A percentile compares a stretch with the other conserved stretches of the same genome.
Evolutionary conservation across 2,888 invertebrate genomes (phyloP).

Genomic region (Torymus texanus): DNA sequence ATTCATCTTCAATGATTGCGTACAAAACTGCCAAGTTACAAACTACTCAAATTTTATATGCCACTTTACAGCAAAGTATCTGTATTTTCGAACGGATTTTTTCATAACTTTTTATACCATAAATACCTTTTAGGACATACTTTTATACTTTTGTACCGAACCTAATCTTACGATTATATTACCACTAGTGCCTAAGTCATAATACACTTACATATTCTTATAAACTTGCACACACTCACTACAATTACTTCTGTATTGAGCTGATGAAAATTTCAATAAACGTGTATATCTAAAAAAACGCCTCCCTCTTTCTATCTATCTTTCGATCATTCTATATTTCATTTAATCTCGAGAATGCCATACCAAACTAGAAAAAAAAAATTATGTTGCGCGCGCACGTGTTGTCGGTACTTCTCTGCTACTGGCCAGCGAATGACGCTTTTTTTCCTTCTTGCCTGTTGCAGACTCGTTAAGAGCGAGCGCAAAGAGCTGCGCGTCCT

Average conservation of each 20-base stretch:
- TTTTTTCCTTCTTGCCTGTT: slow-evolving; percentile 51
- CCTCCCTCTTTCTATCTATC: too few relatives aligned
- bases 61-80: too few relatives aligned
- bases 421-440: slow-evolving; percentile 26
- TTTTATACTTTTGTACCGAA: slow-evolving; percentile 11
- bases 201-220: too few relatives aligned
- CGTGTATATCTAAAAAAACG: too few relatives aligned
- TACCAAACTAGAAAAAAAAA: not conserved
- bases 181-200: too few relatives aligned
- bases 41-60: too few relatives aligned
- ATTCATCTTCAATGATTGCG: slow-evolving; percentile 1
- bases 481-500: slow-evolving; percentile 36
- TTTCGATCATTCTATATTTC: not conserved
- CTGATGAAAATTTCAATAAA: not conserved
- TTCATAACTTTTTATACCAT: too few relatives aligned
- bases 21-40: too few relatives aligned
- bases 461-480: slow-evolving; percentile 29
- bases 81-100: too few relatives aligned
- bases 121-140: not conserved
- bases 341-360: not conserved
- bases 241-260: slow-evolving; percentile 5
- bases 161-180: too few relatives aligned
- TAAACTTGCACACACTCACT: too few relatives aligned
- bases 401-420: too few relatives aligned
- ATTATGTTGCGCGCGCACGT: not conserved